Percentiles rank a stretch among this genome's conserved stretches.
phyloP scores from a whole-genome alignment of 30 jellyfish, hydroid and myxozoan species.

The Rhopilema esculentum region DNA sequence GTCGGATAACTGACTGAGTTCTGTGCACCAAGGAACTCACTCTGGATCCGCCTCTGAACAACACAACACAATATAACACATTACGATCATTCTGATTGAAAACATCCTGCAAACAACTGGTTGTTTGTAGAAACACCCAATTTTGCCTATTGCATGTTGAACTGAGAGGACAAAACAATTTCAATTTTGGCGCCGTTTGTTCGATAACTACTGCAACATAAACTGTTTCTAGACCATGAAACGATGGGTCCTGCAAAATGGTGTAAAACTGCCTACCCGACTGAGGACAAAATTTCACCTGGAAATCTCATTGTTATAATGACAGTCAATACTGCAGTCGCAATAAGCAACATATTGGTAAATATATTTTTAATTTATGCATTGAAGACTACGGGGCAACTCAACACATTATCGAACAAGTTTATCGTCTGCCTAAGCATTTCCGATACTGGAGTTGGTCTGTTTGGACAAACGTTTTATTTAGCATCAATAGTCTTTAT shows the following conservation, averaged over 20 bases:
- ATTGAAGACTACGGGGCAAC: neutral
- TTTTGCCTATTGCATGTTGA: no score
- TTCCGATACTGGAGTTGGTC: conserved; percentile 6
- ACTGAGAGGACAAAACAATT: no score
- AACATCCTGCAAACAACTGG: no score
- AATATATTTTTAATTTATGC: conserved; percentile 11
- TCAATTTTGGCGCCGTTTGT: no score
- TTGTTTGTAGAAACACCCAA: no score
- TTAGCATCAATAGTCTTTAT: neutral
- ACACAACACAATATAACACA: no score
- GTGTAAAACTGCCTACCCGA: neutral
- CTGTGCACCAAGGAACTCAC: no score
- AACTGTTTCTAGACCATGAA: no score
- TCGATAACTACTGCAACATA: no score
- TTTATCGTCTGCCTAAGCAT: conserved; percentile 4
- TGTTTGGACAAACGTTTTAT: neutral
- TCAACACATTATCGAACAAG: neutral
- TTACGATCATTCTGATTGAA: no score
- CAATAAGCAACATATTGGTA: conserved; percentile 1
- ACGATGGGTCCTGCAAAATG: neutral
- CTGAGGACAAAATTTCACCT: neutral
- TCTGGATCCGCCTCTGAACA: no score
- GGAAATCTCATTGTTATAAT: conserved; percentile 18
- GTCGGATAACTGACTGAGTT: no score
- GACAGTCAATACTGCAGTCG: conserved; percentile 7